These are phyloP conservation scores for Pollimyrus isidori DNA, from an alignment of 2,113 vertebrate species.

Conservation along the genomic window DNA sequence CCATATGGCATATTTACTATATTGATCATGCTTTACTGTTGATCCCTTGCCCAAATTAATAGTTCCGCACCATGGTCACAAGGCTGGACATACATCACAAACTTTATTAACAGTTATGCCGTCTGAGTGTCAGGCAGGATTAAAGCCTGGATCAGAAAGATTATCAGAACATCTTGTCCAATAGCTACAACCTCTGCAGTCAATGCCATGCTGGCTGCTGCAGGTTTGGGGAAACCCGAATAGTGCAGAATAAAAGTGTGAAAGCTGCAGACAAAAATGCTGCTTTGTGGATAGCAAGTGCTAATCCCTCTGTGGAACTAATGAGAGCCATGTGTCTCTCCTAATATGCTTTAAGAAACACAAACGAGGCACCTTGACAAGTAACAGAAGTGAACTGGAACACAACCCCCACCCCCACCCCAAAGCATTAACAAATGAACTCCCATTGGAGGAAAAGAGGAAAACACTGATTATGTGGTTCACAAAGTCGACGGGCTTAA, in stretches of 20 bases:
- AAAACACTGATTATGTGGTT: neutral
- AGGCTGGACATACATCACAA: neutral
- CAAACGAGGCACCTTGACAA: neutral
- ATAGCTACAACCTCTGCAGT: neutral
- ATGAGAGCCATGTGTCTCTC: neutral
- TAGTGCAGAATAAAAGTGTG: neutral
- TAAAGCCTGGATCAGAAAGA: neutral
- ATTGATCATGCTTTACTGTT: neutral
- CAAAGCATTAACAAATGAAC: neutral
- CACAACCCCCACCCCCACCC: too few relatives aligned
- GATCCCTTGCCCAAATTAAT: neutral
- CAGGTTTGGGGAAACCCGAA: neutral
- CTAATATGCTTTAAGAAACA: neutral
- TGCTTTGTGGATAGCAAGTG: neutral
- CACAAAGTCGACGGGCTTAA: slow-evolving; percentile 8
- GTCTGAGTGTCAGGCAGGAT: neutral
- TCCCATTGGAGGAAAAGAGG: too few relatives aligned
- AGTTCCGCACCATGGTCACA: neutral
- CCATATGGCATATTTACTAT: neutral
- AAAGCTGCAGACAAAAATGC: neutral
- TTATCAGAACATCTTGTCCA: neutral
- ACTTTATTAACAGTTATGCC: neutral
- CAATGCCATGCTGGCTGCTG: neutral
- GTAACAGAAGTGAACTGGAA: neutral
- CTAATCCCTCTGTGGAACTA: neutral